Conservation (phyloP, 2,888 invertebrate species). For the Cosmia trapezina region DNA sequence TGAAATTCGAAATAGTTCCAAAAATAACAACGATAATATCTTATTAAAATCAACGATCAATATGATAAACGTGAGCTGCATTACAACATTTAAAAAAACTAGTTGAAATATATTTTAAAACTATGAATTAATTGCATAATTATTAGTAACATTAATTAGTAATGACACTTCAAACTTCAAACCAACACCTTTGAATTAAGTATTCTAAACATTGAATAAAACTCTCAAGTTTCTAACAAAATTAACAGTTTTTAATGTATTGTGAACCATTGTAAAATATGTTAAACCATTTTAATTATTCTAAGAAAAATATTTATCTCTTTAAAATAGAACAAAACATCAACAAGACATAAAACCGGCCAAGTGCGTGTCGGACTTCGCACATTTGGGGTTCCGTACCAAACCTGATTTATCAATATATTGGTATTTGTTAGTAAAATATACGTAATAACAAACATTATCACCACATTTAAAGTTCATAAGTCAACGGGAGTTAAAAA, state of each 20-base stretch:
- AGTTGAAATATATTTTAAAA: background rate
- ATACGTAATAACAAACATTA: too few species aligned
- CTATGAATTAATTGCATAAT: background rate
- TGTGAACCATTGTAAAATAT: background rate
- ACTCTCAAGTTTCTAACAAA: conserved; percentile 1
- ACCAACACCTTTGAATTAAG: conserved; percentile 1
- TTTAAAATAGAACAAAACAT: background rate
- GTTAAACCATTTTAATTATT: background rate
- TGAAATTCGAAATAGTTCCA: conserved; percentile 16
- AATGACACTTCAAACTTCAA: conserved; percentile 55
- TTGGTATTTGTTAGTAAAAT: too few species aligned
- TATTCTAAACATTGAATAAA: background rate
- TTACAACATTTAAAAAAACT: background rate
- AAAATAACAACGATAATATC: background rate
- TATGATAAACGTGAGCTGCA: background rate
- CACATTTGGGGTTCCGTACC: too few species aligned
- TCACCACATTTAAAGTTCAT: too few species aligned
- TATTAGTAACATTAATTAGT: conserved; percentile 38
- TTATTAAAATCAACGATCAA: background rate
- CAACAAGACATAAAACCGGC: background rate
- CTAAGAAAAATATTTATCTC: background rate
- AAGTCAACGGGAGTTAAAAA: too few species aligned
- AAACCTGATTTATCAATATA: too few species aligned
- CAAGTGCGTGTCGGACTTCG: too few species aligned
- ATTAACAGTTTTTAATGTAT: background rate